Evolutionary conservation across 2,113 vertebrate genomes (phyloP).

Genomic region (Alligator sinensis): DNA sequence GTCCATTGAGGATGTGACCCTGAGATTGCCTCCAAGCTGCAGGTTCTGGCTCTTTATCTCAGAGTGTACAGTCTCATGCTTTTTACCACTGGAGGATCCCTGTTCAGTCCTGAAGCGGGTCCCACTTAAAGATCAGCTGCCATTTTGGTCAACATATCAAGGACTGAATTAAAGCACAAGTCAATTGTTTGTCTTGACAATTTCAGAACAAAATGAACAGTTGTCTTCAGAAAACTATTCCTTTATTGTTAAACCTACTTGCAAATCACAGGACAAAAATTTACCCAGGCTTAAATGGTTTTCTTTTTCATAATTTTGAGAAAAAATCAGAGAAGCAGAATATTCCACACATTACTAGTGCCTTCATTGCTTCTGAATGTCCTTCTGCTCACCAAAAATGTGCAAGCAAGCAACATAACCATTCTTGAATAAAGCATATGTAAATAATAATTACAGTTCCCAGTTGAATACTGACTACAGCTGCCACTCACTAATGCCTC

Average conservation of each 20-base stretch:
- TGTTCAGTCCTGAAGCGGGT: not conserved
- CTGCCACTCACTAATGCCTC: not conserved
- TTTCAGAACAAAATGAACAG: not conserved
- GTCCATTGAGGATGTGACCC: not conserved
- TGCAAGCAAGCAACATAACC: not conserved
- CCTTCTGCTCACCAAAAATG: not conserved
- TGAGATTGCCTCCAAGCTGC: not conserved
- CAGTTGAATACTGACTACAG: not conserved
- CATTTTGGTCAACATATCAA: not conserved
- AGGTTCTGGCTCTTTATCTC: not conserved
- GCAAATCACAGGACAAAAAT: not conserved
- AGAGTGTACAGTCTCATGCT: not conserved
- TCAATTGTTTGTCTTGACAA: not conserved
- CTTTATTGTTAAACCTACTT: not conserved
- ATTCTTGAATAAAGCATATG: not conserved
- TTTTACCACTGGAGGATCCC: not conserved
- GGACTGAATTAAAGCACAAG: not conserved
- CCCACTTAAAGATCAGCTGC: not conserved
- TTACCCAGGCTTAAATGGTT: not conserved
- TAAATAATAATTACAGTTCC: not conserved
- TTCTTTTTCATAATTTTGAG: not conserved
- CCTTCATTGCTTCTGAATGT: not conserved
- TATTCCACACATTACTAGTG: not conserved
- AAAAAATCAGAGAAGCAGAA: not conserved
- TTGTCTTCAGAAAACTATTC: not conserved